Conservation (phyloP, 2,113 vertebrate genomes). For the Tricholaema leucomelas region DNA sequence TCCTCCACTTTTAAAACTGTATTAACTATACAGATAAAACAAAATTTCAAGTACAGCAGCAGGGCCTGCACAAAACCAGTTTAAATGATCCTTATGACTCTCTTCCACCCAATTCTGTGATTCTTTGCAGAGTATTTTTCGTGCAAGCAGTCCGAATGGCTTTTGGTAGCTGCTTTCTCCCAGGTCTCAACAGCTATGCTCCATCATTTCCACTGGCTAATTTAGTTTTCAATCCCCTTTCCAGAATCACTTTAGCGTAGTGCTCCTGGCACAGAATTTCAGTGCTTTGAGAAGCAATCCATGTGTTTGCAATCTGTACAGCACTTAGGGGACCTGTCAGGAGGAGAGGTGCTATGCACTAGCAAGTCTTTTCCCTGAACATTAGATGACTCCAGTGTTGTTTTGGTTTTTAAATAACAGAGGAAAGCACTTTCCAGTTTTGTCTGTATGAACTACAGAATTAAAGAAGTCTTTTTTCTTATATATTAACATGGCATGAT, state of each 20-base stretch:
- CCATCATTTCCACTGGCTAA: constrained; percentile 34
- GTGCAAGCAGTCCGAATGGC: not conserved
- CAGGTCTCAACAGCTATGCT: not conserved
- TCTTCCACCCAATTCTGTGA: not conserved
- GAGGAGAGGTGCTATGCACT: not conserved
- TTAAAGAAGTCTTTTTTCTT: not conserved
- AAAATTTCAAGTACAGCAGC: not conserved
- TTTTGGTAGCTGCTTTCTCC: constrained; percentile 13
- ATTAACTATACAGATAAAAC: not conserved
- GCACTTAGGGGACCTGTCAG: constrained; percentile 14
- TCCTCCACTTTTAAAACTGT: not conserved
- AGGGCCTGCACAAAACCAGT: not conserved
- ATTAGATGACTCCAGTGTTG: not conserved
- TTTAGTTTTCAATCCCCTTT: constrained; percentile 22
- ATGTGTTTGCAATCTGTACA: not conserved
- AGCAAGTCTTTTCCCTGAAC: not conserved
- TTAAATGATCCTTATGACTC: not conserved
- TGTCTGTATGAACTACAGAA: not conserved
- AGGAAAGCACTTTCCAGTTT: not conserved
- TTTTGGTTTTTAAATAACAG: not conserved
- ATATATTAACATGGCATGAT: not conserved
- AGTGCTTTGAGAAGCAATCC: constrained; percentile 12
- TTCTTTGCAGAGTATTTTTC: not conserved
- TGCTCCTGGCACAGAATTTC: constrained; percentile 34
- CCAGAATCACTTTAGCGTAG: not conserved